phyloP scores from a whole-genome alignment of 2,888 invertebrate species.

The Eupithecia dodoneata region DNA sequence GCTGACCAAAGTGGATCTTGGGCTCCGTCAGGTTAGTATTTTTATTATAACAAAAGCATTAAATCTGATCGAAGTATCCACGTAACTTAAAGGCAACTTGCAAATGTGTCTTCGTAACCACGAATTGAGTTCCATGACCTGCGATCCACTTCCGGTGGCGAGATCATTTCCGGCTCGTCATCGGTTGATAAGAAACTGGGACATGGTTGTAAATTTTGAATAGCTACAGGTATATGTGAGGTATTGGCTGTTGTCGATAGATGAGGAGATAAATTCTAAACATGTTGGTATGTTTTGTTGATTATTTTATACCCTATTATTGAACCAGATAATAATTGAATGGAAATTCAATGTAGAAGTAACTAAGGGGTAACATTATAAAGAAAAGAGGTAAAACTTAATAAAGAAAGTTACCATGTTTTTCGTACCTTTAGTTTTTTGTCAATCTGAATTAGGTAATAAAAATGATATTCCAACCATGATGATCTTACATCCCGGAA shows the following conservation, averaged over 20 bases:
- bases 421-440: background rate
- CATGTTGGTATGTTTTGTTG: background rate
- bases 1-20: background rate
- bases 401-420: background rate
- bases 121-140: slow-evolving; percentile 72
- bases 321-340: background rate
- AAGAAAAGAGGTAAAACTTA: too few species aligned
- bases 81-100: slow-evolving; percentile 47
- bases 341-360: too few species aligned
- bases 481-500: slow-evolving; percentile 49
- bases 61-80: background rate
- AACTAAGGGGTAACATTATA: too few species aligned
- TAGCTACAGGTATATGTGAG: slow-evolving; percentile 25
- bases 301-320: background rate
- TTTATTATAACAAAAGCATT: background rate
- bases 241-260: background rate
- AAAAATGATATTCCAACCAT: slow-evolving; percentile 43
- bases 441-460: background rate
- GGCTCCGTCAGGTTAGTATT: background rate
- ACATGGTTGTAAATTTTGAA: slow-evolving; percentile 40
- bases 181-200: slow-evolving; percentile 61
- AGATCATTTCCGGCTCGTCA: slow-evolving; percentile 71
- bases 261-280: background rate
- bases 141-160: slow-evolving; percentile 66
- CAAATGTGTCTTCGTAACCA: slow-evolving; percentile 68